Percentiles rank a stretch among this genome's conserved stretches.
Evolutionary conservation across 2,113 vertebrate genomes (phyloP).

Genomic region (Meles meles): DNA sequence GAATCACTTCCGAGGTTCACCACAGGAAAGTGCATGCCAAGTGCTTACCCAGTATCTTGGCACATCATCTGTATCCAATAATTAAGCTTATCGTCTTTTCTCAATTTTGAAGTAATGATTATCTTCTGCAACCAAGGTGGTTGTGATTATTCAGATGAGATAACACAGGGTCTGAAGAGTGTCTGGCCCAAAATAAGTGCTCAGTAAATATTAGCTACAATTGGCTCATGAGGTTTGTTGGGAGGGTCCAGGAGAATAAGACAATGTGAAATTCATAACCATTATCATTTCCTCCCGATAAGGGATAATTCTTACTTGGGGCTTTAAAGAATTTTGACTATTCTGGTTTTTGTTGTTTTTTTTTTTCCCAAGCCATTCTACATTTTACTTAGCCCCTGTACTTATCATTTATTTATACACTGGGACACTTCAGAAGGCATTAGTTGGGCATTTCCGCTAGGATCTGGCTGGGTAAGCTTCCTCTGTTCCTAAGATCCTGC

Average conservation of each 20-base stretch:
- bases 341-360: not conserved
- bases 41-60: not conserved
- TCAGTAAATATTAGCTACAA: not conserved
- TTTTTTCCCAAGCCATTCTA: not conserved
- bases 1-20: not conserved
- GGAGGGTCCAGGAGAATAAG: not conserved
- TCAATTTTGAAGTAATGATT: slow-evolving; percentile 26
- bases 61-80: not conserved
- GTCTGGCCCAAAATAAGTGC: not conserved
- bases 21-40: not conserved
- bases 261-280: not conserved
- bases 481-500: not conserved
- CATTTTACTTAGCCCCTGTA: not conserved
- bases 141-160: not conserved
- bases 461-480: not conserved
- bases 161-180: not conserved
- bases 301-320: not conserved
- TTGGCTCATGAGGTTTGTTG: not conserved
- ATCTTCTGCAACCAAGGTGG: not conserved
- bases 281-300: not conserved
- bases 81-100: not conserved
- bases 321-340: slow-evolving; percentile 39
- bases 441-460: not conserved
- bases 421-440: not conserved
- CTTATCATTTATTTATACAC: not conserved